Evolutionary conservation across 92 coral and sea anemone species (phyloP).

Genomic region (Montipora capitata): DNA sequence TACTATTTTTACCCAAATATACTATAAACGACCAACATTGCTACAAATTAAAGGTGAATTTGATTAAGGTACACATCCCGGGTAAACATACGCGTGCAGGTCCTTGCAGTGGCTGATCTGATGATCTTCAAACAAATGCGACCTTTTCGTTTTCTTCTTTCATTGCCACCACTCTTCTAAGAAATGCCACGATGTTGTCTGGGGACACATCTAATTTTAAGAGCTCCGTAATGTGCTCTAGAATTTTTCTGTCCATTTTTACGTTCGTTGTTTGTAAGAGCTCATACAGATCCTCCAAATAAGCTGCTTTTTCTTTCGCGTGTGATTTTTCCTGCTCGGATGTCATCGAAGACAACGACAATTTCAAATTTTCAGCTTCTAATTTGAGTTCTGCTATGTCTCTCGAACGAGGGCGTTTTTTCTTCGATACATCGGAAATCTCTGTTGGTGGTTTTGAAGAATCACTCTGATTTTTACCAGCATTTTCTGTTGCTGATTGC

Average conservation of each 20-base stretch:
- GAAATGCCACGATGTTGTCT: constrained; percentile 72
- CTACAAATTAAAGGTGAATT: neutral
- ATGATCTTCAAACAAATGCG: constrained; percentile 32
- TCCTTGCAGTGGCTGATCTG: neutral
- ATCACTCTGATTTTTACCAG: neutral
- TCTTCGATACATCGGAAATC: neutral
- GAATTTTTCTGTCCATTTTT: constrained; percentile 74
- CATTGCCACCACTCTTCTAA: constrained; percentile 32
- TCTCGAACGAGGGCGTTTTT: constrained; percentile 47
- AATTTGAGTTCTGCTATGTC: constrained; percentile 58
- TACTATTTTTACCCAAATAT: no score
- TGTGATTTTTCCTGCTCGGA: constrained; percentile 60
- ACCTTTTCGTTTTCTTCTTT: constrained; percentile 29
- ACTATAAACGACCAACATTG: no score
- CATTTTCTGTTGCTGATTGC: constrained; percentile 15
- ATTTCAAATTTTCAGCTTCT: constrained; percentile 74
- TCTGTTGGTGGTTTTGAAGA: neutral
- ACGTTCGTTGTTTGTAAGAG: constrained; percentile 74
- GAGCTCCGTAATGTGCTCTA: constrained; percentile 76
- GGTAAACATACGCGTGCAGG: neutral
- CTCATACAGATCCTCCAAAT: constrained; percentile 73
- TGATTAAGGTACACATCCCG: neutral
- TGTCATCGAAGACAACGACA: constrained; percentile 62
- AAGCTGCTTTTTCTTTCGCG: constrained; percentile 45
- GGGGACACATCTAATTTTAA: constrained; percentile 78